Base-by-base conservation (phyloP, 2,113 vertebrate species). In the Calidris pugnax region DNA sequence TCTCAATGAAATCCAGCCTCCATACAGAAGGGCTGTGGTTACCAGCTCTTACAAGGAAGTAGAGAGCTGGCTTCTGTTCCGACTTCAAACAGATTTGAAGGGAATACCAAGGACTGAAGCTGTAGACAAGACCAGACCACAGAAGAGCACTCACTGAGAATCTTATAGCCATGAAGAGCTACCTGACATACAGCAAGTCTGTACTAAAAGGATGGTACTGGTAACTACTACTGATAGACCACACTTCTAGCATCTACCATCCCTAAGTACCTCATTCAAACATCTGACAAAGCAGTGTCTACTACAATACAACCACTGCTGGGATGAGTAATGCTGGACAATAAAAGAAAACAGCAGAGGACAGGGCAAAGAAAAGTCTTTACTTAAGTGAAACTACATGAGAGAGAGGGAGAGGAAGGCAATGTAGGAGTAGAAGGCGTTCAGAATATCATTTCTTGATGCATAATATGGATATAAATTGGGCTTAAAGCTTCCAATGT, bases 31-130 rank as follows among this genome's bases (percentile, higher is more conserved):
- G 57, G 66, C 89, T 85, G 78, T 43, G 76, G 87, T 62, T 71
- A 75, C 48, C 30, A 83, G 60, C 39, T 88, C 59, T 60, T 68
- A 45, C 1, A 75, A 50, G 37, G 74, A 82, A 96, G 69, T 39
- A 83, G 26, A 79, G 12, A 83, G 26, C 35, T 88, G 67, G 69
- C 64, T 97, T 96, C 87, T 87, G 30, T 67, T 88, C 80, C 45
- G 39, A 80, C 75, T 91, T 96, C 71, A 87, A 84, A 97, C 47
- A 85, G 51, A 88, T 32, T 84, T 87, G 72, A 83, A 93, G 33
- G 78, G 35, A 96, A 95, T 48, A 79, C 37, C 72, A 66, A 92
- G 92, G 91, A 94, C 28, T 63, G 67, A 95, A 95, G 48, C 32
- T 87, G 35, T 59, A 66, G 47, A 85, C 53, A 94, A 90, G 68